Evolutionary conservation across 2,888 invertebrate genomes (phyloP).

Genomic region (Dolomedes plantarius): DNA sequence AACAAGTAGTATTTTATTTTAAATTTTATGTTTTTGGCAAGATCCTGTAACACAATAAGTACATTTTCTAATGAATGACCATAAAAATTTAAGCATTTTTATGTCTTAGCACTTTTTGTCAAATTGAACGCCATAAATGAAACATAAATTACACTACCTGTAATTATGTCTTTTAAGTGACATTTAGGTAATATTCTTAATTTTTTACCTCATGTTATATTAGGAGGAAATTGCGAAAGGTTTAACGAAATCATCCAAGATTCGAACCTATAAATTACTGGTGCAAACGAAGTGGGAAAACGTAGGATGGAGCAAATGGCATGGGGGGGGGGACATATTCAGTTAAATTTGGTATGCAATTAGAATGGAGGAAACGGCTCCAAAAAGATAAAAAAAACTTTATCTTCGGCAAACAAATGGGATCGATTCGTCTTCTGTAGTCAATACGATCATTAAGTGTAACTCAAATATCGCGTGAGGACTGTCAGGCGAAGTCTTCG

Average conservation of each 20-base stretch:
- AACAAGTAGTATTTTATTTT: too few species aligned
- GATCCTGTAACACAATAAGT: too few species aligned
- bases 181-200: background rate
- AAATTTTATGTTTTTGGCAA: too few species aligned
- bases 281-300: background rate
- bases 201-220: background rate
- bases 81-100: background rate
- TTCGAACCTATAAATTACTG: background rate
- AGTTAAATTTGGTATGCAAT: slow-evolving; percentile 63
- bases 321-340: slow-evolving; percentile 14
- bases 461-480: slow-evolving; percentile 70
- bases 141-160: background rate
- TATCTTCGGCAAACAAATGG: slow-evolving; percentile 61
- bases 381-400: slow-evolving; percentile 31
- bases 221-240: background rate
- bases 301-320: slow-evolving; percentile 4
- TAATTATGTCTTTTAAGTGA: slow-evolving; percentile 3
- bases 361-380: slow-evolving; percentile 45
- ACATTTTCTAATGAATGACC: too few species aligned
- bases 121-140: background rate
- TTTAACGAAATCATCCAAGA: background rate
- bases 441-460: slow-evolving; percentile 71
- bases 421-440: slow-evolving; percentile 62
- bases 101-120: background rate
- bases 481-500: slow-evolving; percentile 61